phyloP scores from a whole-genome alignment of 2,113 vertebrate species.

The Caracal caracal region DNA sequence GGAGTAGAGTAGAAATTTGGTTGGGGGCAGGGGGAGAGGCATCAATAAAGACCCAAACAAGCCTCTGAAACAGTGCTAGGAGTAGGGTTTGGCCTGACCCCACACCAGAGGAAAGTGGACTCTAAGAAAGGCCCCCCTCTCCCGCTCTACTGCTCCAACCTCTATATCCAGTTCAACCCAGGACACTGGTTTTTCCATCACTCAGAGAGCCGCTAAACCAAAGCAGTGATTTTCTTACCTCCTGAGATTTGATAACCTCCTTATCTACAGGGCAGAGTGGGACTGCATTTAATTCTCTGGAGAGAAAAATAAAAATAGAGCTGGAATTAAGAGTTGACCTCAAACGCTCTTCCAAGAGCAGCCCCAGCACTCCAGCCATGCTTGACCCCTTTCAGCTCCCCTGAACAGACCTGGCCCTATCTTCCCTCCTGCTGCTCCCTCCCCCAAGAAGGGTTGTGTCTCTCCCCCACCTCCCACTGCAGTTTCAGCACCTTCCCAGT shows the following conservation, averaged over 20 bases:
- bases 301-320: constrained; percentile 66
- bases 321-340: constrained; percentile 23
- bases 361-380: neutral
- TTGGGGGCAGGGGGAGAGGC: neutral
- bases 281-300: constrained; percentile 85
- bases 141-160: neutral
- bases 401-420: neutral
- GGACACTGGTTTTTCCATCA: neutral
- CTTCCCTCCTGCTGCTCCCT: neutral
- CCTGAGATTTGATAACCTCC: constrained; percentile 89
- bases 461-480: neutral
- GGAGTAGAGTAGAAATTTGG: neutral
- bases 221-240: constrained; percentile 85
- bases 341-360: neutral
- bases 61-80: neutral
- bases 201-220: neutral
- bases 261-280: constrained; percentile 91
- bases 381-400: neutral
- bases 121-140: neutral
- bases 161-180: neutral
- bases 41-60: neutral
- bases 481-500: neutral
- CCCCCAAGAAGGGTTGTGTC: neutral
- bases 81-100: neutral
- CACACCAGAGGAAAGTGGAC: neutral